Conservation (phyloP, 1,140 invertebrate species). For the Oryctes rhinoceros region DNA sequence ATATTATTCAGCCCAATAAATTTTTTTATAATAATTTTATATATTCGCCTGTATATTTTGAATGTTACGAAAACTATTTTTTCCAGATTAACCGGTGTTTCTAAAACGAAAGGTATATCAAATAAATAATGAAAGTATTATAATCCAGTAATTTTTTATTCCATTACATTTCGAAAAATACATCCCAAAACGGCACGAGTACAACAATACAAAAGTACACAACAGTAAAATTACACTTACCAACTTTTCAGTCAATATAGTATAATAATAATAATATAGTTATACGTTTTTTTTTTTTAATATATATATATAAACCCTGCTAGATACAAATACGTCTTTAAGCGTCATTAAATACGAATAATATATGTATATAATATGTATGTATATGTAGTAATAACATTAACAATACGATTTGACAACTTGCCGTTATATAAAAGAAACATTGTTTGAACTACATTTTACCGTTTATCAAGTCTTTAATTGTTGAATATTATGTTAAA, state of each 20-base stretch:
- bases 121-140: neutral
- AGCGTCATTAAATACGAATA: conserved; percentile 28
- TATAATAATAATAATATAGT: conserved; percentile 17
- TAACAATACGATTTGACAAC: conserved; percentile 25
- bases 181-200: conserved; percentile 24
- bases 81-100: too few relatives aligned
- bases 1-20: too few relatives aligned
- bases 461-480: conserved; percentile 1
- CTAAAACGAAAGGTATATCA: neutral
- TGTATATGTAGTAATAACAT: conserved; percentile 29
- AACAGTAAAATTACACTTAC: conserved; percentile 33
- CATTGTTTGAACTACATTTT: neutral
- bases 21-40: too few relatives aligned
- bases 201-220: conserved; percentile 35
- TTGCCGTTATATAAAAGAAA: neutral
- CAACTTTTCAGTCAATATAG: conserved; percentile 33
- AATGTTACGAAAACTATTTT: too few relatives aligned
- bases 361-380: conserved; percentile 26
- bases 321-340: conserved; percentile 32
- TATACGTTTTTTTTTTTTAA: neutral
- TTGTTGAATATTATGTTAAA: conserved; percentile 10
- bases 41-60: too few relatives aligned
- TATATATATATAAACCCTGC: conserved; percentile 18
- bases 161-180: conserved; percentile 28
- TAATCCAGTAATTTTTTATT: conserved; percentile 3